phyloP scores from a whole-genome alignment of 2,888 invertebrate species.

The Scelioninae gen. 2 region DNA sequence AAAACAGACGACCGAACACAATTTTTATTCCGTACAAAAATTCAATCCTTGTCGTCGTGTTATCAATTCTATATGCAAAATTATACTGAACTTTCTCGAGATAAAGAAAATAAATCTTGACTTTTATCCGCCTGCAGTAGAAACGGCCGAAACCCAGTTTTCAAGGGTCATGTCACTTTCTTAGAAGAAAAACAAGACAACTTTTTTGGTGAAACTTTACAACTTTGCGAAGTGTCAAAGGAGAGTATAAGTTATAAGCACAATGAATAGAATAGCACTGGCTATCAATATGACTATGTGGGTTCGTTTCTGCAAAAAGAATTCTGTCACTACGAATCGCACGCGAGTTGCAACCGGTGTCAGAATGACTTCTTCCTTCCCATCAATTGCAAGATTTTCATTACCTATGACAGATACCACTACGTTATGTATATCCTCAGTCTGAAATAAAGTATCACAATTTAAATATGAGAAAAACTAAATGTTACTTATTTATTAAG shows the following conservation, averaged over 20 bases:
- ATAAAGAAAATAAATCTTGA: constrained; percentile 41
- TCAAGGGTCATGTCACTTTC: constrained; percentile 14
- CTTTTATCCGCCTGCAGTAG: constrained; percentile 16
- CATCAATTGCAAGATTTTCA: too few relatives aligned
- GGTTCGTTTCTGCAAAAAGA: constrained; percentile 59
- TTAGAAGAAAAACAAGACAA: neutral
- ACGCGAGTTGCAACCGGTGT: neutral
- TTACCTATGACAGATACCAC: constrained; percentile 61
- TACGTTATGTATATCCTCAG: too few relatives aligned
- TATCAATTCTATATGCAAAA: neutral
- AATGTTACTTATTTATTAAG: too few relatives aligned
- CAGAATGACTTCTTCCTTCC: too few relatives aligned
- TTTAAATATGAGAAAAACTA: too few relatives aligned
- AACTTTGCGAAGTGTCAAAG: constrained; percentile 36
- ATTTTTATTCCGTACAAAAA: neutral
- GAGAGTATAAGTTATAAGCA: constrained; percentile 60
- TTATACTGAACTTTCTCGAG: constrained; percentile 12
- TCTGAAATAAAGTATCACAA: too few relatives aligned
- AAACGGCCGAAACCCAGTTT: constrained; percentile 49
- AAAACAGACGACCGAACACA: neutral
- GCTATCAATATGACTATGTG: constrained; percentile 61
- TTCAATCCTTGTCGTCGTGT: neutral
- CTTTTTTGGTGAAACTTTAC: neutral
- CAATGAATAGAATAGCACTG: constrained; percentile 57
- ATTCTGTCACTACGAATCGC: constrained; percentile 35